Base-by-base conservation (phyloP, 2,888 invertebrate species). In the Nomada fucata region DNA sequence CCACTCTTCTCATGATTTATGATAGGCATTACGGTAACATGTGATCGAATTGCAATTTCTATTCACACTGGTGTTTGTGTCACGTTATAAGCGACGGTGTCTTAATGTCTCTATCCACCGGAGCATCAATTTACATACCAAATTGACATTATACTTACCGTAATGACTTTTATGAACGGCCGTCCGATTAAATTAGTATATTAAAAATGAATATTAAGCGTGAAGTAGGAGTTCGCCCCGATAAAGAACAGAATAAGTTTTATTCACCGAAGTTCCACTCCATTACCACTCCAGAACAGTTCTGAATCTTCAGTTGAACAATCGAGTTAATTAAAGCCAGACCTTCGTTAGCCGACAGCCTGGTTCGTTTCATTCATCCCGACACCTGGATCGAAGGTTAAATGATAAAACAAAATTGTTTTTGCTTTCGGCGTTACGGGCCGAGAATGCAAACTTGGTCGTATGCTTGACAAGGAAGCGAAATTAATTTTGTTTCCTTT, bases 251-350 rank as follows among this genome's bases (percentile, higher is more conserved):
- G 63, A 4, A 15, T 11, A 13, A 15, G n/a, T 5, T 29, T 20
- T 20, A 55, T 18, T 36, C 36, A 13, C 23, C 18, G 69, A 52
- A 69, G 67, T 81, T 73, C 50, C 44, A 61, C 72, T 83, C 78
- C 64, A 81, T 83, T 81, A 83, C 84, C 76, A 68, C 64, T 26
- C 23, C n/a, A 11, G 74, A 83, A 79, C 68, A 80, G 82, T 85
- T 83, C 70, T 18, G n/a, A 71, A 23, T 79, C 55, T 53, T 67
- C 42, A 36, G 71, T 55, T 69, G 86, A 76, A 81, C 81, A 82
- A 76, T 76, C 26, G 29, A 53, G 81, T 83, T 87, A 87, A 87
- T 87, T 85, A 82, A 87, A 85, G 71, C 50, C 80, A 59, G 44
- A 60, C 53, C 60, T 73, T 65, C 52, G 71, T 81, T 71, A 65